These are phyloP conservation scores for Tenthredo livida DNA, from an alignment of 2,888 invertebrate species.

Conservation along the genomic window DNA sequence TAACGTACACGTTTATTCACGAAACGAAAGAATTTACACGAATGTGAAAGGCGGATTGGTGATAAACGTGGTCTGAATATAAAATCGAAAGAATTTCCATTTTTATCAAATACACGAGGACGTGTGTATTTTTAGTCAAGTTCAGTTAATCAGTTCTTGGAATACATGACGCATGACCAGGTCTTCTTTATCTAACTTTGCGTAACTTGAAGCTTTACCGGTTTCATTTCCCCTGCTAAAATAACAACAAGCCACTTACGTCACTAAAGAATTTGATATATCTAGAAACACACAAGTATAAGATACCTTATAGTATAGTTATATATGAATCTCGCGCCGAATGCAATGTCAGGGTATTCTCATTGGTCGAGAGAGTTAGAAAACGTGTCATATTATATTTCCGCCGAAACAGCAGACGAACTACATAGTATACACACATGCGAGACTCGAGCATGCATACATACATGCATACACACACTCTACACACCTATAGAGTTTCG, in stretches of 20 bases:
- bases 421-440: not conserved
- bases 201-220: not conserved
- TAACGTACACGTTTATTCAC: not conserved
- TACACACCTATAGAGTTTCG: not conserved
- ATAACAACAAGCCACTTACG: not conserved
- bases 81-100: not conserved
- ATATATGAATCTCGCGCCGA: constrained; percentile 19
- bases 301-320: too few relatives aligned
- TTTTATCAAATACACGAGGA: not conserved
- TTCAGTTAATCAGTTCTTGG: not conserved
- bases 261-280: not conserved
- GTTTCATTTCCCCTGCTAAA: not conserved
- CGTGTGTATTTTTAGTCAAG: not conserved
- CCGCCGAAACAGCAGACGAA: not conserved
- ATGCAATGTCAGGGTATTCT: not conserved
- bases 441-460: too few relatives aligned
- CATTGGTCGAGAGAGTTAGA: constrained; percentile 17
- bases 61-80: not conserved
- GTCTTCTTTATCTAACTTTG: not conserved
- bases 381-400: constrained; percentile 25
- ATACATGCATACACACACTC: too few relatives aligned
- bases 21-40: not conserved
- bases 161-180: not conserved
- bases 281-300: not conserved
- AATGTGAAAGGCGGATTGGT: not conserved